Percentiles rank a stretch among this genome's conserved stretches.
Conservation (phyloP, 1,140 invertebrate genomes). For the Papilio polyxenes region DNA sequence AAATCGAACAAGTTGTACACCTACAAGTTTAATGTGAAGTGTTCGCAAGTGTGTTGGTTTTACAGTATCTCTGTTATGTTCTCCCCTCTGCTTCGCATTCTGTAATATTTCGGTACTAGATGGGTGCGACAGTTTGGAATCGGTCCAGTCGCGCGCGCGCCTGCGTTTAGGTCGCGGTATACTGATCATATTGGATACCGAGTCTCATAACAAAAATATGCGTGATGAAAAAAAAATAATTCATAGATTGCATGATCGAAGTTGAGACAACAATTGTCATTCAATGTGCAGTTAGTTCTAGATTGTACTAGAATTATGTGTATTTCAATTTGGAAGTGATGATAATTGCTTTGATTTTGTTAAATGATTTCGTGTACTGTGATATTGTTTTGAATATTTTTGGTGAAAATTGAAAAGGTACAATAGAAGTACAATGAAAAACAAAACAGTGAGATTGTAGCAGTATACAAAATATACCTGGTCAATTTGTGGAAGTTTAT, state of each 20-base stretch:
- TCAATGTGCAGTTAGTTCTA: neutral
- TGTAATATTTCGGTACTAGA: constrained; percentile 76
- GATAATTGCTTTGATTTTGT: neutral
- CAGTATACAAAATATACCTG: neutral
- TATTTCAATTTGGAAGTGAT: neutral
- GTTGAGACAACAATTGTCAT: neutral
- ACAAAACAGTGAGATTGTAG: neutral
- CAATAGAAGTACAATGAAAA: neutral
- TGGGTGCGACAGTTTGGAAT: constrained; percentile 74
- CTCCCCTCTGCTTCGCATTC: constrained; percentile 64
- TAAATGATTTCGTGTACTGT: neutral
- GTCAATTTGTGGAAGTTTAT: neutral
- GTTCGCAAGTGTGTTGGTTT: constrained; percentile 40
- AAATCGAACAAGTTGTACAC: neutral
- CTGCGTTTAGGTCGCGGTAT: constrained; percentile 49
- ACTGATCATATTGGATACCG: neutral
- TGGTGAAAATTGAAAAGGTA: neutral
- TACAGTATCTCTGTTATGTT: constrained; percentile 58
- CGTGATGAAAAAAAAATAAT: constrained; percentile 6
- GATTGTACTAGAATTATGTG: neutral
- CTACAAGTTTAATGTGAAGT: constrained; percentile 14
- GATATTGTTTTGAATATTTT: neutral
- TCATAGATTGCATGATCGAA: neutral
- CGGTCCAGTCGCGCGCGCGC: constrained; percentile 68
- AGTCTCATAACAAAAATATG: constrained; percentile 32